Base-by-base conservation (phyloP, 2,113 vertebrate species). In the Dasyprocta punctata region DNA sequence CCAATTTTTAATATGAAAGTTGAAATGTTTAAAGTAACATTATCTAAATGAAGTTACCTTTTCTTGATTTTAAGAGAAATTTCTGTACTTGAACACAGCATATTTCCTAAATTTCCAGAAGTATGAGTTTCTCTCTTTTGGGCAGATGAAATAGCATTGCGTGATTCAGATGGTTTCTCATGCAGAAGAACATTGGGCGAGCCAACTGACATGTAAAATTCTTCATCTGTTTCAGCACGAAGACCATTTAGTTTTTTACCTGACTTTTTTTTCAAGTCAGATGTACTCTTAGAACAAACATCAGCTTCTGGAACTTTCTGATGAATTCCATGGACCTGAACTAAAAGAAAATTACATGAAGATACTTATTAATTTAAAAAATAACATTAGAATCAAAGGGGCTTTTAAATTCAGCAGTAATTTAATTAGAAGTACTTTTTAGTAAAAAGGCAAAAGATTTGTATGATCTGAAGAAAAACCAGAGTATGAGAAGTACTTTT, bases 21-120 rank as follows among this genome's bases (percentile, higher is more conserved):
- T 60, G 81, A 97, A 92, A 61, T 7, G 33, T 86, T 80, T n/a
- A 54, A 75, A 91, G 36, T 24, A 85, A 30, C 6, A 95, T 54
- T 90, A 89, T 80, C 92, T 92, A 92, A 93, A 41, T 73, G 94
- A 69, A 22, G 11, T 84, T 97, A 98, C 98, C 98, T 97, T 94
- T 98, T 98, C 83, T 93, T 98, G 71, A 86, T 92, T 92, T 97
- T 98, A 84, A 84, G n/a, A 95, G 93, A 95, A 86, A 75, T 87
- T n/a, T 94, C 80, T 92, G 38, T 86, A 92, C 69, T 93, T 86
- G 96, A 96, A 95, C 93, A 77, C 8, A 61, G 30, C 7, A 4
- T 44, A 84, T 95, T 86, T 88, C 65, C 16, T 86, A 97, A 98
- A 96, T 95, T 90, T 94, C 84, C 83, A 44, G 47, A 92, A 65